phyloP scores from a whole-genome alignment of 1,140 invertebrate genomes.

The Matsumurasca onukii region DNA sequence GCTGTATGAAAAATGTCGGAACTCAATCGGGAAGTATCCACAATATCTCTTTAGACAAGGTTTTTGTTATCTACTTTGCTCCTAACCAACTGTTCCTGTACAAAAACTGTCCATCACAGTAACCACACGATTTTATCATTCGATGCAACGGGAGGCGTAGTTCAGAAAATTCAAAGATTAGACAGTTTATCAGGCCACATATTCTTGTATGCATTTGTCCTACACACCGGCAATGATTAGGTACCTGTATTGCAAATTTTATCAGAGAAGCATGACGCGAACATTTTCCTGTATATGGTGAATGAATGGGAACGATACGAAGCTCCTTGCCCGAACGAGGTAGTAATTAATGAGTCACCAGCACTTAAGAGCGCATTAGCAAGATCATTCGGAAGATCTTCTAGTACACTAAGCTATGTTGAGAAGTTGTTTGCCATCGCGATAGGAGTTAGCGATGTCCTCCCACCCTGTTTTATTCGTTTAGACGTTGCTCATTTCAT shows the following conservation, averaged over 20 bases:
- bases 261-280: slow-evolving; percentile 23
- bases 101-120: neutral
- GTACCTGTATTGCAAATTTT: slow-evolving; percentile 21
- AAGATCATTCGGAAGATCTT: slow-evolving; percentile 14
- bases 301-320: slow-evolving; percentile 12
- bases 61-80: slow-evolving; percentile 18
- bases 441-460: neutral
- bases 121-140: neutral
- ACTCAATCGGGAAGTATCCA: neutral
- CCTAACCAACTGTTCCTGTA: slow-evolving; percentile 9
- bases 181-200: slow-evolving; percentile 8
- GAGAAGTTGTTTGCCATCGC: slow-evolving; percentile 8
- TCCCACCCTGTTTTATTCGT: slow-evolving; percentile 13
- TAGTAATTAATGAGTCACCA: slow-evolving; percentile 9
- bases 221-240: neutral
- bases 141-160: slow-evolving; percentile 17
- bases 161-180: neutral
- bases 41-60: slow-evolving; percentile 3
- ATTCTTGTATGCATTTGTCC: slow-evolving; percentile 17
- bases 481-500: slow-evolving; percentile 21
- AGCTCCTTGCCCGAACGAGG: neutral
- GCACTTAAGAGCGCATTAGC: slow-evolving; percentile 8
- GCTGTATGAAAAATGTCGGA: neutral
- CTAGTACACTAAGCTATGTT: neutral
- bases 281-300: slow-evolving; percentile 13